A percentile compares a stretch with the other conserved stretches of the same genome.
phyloP scores from a whole-genome alignment of 2,797 vertebrate species.

The Sebastes iracundus region DNA sequence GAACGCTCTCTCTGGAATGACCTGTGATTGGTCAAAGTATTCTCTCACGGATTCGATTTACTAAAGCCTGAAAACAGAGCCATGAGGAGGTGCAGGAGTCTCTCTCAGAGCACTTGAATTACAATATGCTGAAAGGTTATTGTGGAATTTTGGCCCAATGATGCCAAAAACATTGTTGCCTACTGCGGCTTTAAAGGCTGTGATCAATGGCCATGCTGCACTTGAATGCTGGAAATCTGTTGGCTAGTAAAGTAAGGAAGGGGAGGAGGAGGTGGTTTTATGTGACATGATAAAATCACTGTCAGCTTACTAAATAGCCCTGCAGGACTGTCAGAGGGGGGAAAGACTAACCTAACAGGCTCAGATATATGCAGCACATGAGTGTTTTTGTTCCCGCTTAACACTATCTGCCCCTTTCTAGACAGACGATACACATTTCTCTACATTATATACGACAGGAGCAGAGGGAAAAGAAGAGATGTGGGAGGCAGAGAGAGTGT shows the following conservation, averaged over 20 bases:
- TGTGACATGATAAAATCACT: slow-evolving; percentile 14
- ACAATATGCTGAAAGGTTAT: too few relatives aligned
- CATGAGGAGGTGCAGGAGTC: too few relatives aligned
- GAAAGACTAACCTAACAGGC: neutral
- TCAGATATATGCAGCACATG: neutral
- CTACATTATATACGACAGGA: slow-evolving; percentile 8
- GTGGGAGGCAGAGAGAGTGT: slow-evolving; percentile 38
- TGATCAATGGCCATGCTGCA: neutral
- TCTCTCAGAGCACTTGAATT: too few relatives aligned
- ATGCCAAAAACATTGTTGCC: too few relatives aligned
- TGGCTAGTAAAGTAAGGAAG: neutral
- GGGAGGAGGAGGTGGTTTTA: neutral
- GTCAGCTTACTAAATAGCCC: slow-evolving; percentile 5
- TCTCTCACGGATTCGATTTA: too few relatives aligned
- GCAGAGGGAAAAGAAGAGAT: slow-evolving; percentile 24
- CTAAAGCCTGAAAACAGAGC: too few relatives aligned
- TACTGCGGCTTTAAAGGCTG: neutral
- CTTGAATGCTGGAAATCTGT: slow-evolving; percentile 3
- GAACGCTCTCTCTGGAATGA: too few relatives aligned
- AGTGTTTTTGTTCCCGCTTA: slow-evolving; percentile 10
- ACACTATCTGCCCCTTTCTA: slow-evolving; percentile 14
- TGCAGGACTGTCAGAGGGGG: neutral
- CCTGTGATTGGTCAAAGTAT: neutral
- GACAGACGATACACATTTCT: slow-evolving; percentile 33
- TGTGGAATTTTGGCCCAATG: too few relatives aligned